Percentiles rank a stretch among this genome's conserved stretches.
These are phyloP conservation scores for Symphodus melops DNA, from an alignment of 2,113 vertebrate genomes.

Conservation along the genomic window DNA sequence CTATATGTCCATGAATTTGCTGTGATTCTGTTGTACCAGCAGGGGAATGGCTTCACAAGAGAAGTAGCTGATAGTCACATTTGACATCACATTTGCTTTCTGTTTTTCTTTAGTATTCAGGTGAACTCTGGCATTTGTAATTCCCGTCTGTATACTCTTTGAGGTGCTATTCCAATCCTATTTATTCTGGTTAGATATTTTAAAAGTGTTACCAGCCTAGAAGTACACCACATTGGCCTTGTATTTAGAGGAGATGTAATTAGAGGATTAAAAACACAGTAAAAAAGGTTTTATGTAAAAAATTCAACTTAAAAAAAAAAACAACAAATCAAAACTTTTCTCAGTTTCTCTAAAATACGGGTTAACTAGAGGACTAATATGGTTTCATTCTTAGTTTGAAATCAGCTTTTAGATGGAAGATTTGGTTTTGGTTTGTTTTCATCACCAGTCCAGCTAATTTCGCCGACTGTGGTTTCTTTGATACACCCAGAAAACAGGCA, in stretches of 20 bases:
- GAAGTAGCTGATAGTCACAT: slow-evolving; percentile 80
- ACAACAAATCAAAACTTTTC: slow-evolving; percentile 54
- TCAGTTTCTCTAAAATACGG: slow-evolving; percentile 83
- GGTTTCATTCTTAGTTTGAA: slow-evolving; percentile 77
- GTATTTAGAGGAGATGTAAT: slow-evolving; percentile 80
- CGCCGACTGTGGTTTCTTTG: slow-evolving; percentile 48
- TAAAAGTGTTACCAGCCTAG: slow-evolving; percentile 81
- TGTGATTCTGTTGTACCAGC: slow-evolving; percentile 83
- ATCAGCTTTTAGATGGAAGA: slow-evolving; percentile 64
- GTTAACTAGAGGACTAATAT: slow-evolving; percentile 79
- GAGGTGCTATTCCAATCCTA: slow-evolving; percentile 83
- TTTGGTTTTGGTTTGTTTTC: slow-evolving; percentile 5
- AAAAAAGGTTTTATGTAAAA: slow-evolving; percentile 64
- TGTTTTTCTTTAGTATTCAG: slow-evolving; percentile 78
- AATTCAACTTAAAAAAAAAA: slow-evolving; percentile 20
- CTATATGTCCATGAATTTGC: slow-evolving; percentile 83
- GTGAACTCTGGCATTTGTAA: slow-evolving; percentile 80
- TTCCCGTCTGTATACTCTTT: slow-evolving; percentile 81
- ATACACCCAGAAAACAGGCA: slow-evolving; percentile 46
- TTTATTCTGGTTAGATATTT: slow-evolving; percentile 76
- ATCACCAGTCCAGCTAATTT: slow-evolving; percentile 44
- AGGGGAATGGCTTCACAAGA: slow-evolving; percentile 75
- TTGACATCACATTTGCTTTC: slow-evolving; percentile 73
- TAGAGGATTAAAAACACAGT: slow-evolving; percentile 54
- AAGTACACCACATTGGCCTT: slow-evolving; percentile 87